Evolutionary conservation across 2,113 vertebrate genomes (phyloP).

Genomic region (Zapus hudsonius): DNA sequence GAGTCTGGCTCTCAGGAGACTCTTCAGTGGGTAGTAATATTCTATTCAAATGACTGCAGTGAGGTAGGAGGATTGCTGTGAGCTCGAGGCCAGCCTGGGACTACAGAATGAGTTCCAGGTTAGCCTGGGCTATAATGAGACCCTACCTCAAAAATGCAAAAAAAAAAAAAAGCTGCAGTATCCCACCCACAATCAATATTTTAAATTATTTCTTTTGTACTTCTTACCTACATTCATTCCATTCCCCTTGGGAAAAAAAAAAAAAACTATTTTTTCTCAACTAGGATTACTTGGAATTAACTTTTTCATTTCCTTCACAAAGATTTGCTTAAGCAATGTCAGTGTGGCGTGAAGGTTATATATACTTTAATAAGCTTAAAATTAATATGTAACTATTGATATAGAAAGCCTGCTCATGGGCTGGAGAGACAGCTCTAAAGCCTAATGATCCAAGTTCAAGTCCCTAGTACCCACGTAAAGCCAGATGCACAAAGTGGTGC

Average conservation of each 20-base stretch:
- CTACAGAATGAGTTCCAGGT: too few species aligned
- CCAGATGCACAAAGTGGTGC: too few species aligned
- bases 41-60: neutral
- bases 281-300: neutral
- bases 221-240: neutral
- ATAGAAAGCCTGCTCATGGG: neutral
- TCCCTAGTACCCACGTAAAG: too few species aligned
- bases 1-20: constrained; percentile 31
- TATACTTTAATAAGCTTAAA: neutral
- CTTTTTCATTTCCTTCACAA: constrained; percentile 11
- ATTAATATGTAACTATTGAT: neutral
- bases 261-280: neutral
- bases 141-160: too few species aligned
- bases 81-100: too few species aligned
- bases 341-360: neutral
- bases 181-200: neutral
- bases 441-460: too few species aligned
- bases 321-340: neutral
- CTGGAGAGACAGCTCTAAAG: too few species aligned
- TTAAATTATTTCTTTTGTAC: neutral
- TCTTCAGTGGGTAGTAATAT: neutral
- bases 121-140: too few species aligned
- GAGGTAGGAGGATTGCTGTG: neutral
- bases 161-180: neutral
- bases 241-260: neutral